Percentiles rank a stretch among this genome's conserved stretches.
Conservation (phyloP, 2,113 vertebrate species). For the Strigops habroptila region DNA sequence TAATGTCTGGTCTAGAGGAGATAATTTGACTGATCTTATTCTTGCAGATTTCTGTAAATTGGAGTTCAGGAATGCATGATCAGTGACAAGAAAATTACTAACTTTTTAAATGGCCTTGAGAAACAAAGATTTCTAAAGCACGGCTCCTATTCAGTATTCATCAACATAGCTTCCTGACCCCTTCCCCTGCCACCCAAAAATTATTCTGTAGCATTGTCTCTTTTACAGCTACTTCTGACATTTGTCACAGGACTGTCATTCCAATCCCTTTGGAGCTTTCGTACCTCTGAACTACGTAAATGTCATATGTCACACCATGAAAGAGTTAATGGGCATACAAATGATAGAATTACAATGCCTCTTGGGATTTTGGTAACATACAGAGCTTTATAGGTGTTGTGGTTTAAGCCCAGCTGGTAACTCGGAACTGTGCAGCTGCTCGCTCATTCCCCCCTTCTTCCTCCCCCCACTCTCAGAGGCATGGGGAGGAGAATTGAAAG, state of each 20-base stretch:
- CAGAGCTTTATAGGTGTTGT: not conserved
- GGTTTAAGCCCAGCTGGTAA: no score
- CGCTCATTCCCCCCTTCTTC: no score
- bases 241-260: not conserved
- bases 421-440: no score
- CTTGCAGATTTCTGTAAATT: not conserved
- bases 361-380: not conserved
- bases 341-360: not conserved
- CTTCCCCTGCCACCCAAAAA: accelerated
- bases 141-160: not conserved
- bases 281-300: not conserved
- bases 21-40: not conserved
- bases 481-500: no score
- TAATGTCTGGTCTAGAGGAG: not conserved
- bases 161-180: not conserved
- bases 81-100: not conserved
- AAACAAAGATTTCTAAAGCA: not conserved
- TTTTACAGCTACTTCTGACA: not conserved
- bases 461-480: no score
- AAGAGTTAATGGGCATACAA: not conserved
- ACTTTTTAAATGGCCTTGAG: not conserved
- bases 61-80: not conserved
- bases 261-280: not conserved
- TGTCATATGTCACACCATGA: not conserved
- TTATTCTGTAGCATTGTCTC: not conserved